These are phyloP conservation scores for Python bivittatus DNA, from an alignment of 2,113 vertebrate genomes.

Conservation along the genomic window DNA sequence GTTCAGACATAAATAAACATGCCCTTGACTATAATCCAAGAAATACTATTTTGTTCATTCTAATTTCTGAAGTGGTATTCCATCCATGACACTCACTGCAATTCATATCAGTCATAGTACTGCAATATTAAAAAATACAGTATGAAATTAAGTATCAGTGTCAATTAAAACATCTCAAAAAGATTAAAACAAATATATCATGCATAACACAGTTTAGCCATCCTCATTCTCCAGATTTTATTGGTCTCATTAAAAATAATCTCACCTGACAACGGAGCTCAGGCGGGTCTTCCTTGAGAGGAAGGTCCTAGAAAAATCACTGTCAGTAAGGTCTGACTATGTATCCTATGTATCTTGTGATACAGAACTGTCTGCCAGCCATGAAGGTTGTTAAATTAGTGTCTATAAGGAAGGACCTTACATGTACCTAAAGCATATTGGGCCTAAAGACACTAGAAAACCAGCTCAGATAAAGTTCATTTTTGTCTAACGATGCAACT, in stretches of 20 bases:
- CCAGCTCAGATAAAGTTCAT: background rate
- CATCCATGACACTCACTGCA: background rate
- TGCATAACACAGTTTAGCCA: background rate
- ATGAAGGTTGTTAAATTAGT: background rate
- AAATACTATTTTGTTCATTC: background rate
- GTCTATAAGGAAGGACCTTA: background rate
- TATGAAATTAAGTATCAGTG: background rate
- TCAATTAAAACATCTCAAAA: slow-evolving; percentile 9
- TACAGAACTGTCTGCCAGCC: too few species aligned
- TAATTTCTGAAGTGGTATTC: background rate
- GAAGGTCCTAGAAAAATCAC: background rate
- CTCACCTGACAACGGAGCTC: background rate
- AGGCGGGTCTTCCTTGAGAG: background rate
- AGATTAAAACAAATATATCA: background rate
- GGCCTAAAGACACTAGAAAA: background rate
- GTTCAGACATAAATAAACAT: background rate
- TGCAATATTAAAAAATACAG: background rate
- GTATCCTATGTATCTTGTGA: background rate
- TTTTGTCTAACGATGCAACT: background rate
- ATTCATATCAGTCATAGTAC: background rate
- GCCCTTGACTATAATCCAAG: background rate
- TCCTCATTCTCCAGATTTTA: background rate
- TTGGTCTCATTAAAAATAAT: background rate
- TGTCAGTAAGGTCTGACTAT: background rate
- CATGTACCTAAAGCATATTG: background rate